A percentile compares a stretch with the other conserved stretches of the same genome.
Conservation (phyloP, 2,888 invertebrate species). For the Chaitophorus viminalis region DNA sequence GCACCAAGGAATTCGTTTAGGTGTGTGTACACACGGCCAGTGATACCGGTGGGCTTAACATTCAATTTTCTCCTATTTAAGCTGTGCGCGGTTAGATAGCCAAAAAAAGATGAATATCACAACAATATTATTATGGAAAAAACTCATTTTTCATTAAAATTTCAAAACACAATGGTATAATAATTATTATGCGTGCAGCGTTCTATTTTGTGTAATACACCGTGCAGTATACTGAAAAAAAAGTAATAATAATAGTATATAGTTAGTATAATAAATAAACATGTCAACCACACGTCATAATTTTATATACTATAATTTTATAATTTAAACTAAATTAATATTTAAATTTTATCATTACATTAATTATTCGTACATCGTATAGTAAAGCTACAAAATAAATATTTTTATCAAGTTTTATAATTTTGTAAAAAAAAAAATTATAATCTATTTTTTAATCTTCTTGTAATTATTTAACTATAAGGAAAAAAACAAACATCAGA, state of each 20-base stretch:
- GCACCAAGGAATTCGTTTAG: background rate
- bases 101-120: constrained; percentile 17
- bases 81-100: background rate
- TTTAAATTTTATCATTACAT: background rate
- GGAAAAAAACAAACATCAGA: too few species aligned
- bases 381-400: background rate
- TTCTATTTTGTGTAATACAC: constrained; percentile 4
- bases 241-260: too few species aligned
- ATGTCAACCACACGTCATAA: too few species aligned
- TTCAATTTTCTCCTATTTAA: constrained; percentile 38
- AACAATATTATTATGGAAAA: constrained; percentile 24
- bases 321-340: background rate
- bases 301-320: too few species aligned
- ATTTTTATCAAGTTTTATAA: background rate
- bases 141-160: constrained; percentile 9
- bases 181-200: constrained; percentile 22
- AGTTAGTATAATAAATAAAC: too few species aligned
- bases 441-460: too few species aligned
- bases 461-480: too few species aligned
- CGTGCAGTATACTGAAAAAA: background rate
- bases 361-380: background rate
- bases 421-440: background rate
- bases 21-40: background rate
- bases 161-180: constrained; percentile 24
- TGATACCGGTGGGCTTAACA: constrained; percentile 11